A percentile compares a stretch with the other conserved stretches of the same genome.
Evolutionary conservation across 2,888 invertebrate species (phyloP).

Genomic region (Blera fallax): DNA sequence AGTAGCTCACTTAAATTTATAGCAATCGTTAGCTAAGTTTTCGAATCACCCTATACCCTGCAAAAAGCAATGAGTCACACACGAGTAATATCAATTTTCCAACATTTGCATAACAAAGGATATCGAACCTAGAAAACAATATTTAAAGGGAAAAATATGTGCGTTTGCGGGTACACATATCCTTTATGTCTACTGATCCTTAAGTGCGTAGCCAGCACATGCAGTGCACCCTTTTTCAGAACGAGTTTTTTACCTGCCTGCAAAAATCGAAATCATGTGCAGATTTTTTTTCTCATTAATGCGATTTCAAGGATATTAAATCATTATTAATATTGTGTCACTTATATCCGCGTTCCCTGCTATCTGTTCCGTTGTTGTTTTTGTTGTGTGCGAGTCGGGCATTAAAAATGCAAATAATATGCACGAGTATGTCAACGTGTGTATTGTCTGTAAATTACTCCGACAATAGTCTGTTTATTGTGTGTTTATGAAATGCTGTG

Average conservation of each 20-base stretch:
- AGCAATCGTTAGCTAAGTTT: background rate
- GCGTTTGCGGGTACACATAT: background rate
- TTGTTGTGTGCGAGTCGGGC: background rate
- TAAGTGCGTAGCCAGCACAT: constrained; percentile 8
- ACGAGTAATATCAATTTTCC: constrained; percentile 27
- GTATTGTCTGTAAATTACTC: constrained; percentile 72
- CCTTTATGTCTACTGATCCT: constrained; percentile 21
- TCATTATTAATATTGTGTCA: constrained; percentile 65
- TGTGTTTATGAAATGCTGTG: constrained; percentile 65
- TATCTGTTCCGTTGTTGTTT: background rate
- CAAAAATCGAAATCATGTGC: constrained; percentile 60
- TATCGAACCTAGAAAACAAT: constrained; percentile 9
- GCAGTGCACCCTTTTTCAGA: constrained; percentile 6
- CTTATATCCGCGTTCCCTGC: constrained; percentile 2
- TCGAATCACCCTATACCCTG: constrained; percentile 2
- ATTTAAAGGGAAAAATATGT: background rate
- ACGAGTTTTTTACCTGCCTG: constrained; percentile 41
- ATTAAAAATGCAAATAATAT: constrained; percentile 72
- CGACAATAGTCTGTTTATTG: constrained; percentile 64
- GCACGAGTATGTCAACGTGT: constrained; percentile 67
- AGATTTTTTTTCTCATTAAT: constrained; percentile 54
- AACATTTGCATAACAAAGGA: constrained; percentile 45
- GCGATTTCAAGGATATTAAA: constrained; percentile 64
- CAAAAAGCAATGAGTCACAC: background rate
- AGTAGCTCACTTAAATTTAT: too few relatives aligned